Evolutionary conservation across 1,140 invertebrate species (phyloP).

Genomic region (Apis cerana): DNA sequence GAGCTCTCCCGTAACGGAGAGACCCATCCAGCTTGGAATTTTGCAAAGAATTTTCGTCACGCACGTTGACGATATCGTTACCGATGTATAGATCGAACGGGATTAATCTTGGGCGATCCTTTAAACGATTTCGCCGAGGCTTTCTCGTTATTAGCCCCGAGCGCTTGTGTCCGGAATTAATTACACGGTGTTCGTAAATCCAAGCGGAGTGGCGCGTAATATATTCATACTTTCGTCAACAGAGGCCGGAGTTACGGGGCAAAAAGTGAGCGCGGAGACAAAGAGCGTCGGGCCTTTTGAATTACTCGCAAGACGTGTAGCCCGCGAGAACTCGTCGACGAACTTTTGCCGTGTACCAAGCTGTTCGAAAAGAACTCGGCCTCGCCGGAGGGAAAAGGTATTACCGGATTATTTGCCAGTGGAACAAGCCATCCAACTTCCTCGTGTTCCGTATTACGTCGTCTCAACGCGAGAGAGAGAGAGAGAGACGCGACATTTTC

Average conservation of each 20-base stretch:
- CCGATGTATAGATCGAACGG: too few species aligned
- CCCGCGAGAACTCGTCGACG: background rate
- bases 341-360: background rate
- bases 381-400: background rate
- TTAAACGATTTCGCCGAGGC: slow-evolving; percentile 11
- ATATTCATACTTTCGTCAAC: slow-evolving; percentile 59
- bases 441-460: background rate
- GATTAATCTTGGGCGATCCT: slow-evolving; percentile 5
- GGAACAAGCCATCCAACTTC: background rate
- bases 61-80: too few species aligned
- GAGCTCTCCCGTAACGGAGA: background rate
- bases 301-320: slow-evolving; percentile 29
- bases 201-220: slow-evolving; percentile 13
- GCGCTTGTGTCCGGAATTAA: slow-evolving; percentile 53
- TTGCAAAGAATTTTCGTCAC: too few species aligned
- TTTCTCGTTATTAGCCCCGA: slow-evolving; percentile 22
- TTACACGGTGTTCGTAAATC: slow-evolving; percentile 56
- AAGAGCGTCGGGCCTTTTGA: slow-evolving; percentile 18
- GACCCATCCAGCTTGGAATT: too few species aligned
- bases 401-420: slow-evolving; percentile 13
- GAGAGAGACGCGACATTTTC: too few species aligned
- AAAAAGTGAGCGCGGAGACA: slow-evolving; percentile 43
- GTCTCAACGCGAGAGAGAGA: background rate
- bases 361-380: background rate
- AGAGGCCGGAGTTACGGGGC: background rate